These are phyloP conservation scores for Abrostola tripartita DNA, from an alignment of 2,888 invertebrate genomes.

Conservation along the genomic window DNA sequence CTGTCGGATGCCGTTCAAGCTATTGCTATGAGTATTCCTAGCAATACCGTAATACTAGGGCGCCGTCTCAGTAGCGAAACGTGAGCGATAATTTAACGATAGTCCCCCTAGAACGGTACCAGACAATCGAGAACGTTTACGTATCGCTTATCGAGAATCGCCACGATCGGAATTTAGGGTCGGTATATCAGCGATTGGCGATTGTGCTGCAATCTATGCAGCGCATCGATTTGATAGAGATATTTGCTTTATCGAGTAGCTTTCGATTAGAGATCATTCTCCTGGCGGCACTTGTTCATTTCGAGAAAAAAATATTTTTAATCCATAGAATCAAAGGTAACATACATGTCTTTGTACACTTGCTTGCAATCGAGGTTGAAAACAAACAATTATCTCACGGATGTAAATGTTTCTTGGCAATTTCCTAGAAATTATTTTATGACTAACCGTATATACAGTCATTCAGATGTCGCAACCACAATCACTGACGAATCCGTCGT, in stretches of 20 bases:
- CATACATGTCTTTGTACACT: too few relatives aligned
- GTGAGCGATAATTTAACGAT: constrained; percentile 86
- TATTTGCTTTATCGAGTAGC: constrained; percentile 61
- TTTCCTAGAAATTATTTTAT: constrained; percentile 16
- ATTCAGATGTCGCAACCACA: constrained; percentile 10
- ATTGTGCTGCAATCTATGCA: constrained; percentile 65
- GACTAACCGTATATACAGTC: constrained; percentile 5
- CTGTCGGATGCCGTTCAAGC: constrained; percentile 45
- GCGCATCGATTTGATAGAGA: constrained; percentile 67
- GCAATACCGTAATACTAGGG: constrained; percentile 73
- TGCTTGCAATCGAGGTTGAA: too few relatives aligned
- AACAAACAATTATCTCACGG: constrained; percentile 1
- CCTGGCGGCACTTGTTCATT: constrained; percentile 1
- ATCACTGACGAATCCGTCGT: constrained; percentile 18
- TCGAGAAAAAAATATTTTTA: too few relatives aligned
- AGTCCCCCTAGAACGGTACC: constrained; percentile 78
- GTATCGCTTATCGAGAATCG: constrained; percentile 83
- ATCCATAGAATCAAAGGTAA: too few relatives aligned
- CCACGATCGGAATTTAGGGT: constrained; percentile 82
- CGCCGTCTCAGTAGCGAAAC: constrained; percentile 83
- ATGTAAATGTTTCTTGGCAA: constrained; percentile 16
- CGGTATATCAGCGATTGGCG: constrained; percentile 59
- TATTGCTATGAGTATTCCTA: constrained; percentile 61
- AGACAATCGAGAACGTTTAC: constrained; percentile 82
- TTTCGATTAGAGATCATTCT: constrained; percentile 36